Evolutionary conservation across 2,797 vertebrate species (phyloP).

Genomic region (Kryptolebias ocellatus): DNA sequence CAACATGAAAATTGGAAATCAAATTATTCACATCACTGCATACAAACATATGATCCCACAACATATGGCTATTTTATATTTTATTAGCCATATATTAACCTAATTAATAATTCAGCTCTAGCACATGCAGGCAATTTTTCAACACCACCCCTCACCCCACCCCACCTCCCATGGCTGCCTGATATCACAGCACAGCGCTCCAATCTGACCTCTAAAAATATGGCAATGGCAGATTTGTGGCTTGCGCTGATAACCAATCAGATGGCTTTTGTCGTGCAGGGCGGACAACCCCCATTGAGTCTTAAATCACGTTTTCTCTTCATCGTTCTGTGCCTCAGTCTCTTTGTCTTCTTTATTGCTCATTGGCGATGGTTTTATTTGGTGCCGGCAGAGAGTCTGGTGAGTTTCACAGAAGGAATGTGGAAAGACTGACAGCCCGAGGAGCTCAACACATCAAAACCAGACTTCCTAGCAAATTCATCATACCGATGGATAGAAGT

Average conservation of each 20-base stretch:
- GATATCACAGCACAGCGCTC: conserved; percentile 52
- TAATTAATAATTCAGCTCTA: not conserved
- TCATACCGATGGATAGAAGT: not conserved
- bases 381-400: conserved; percentile 52
- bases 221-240: conserved; percentile 69
- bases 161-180: conserved; percentile 15
- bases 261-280: conserved; percentile 61
- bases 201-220: conserved; percentile 80
- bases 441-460: conserved; percentile 28
- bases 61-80: not conserved
- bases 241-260: conserved; percentile 73
- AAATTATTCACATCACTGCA: not conserved
- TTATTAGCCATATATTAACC: not conserved
- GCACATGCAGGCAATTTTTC: conserved; percentile 5
- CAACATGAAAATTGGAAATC: too few species aligned
- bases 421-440: conserved; percentile 40
- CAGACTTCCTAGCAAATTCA: conserved; percentile 21
- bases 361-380: conserved; percentile 66
- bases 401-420: conserved; percentile 34
- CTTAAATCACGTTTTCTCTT: conserved; percentile 71
- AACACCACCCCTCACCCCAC: not conserved
- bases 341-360: conserved; percentile 66
- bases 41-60: not conserved
- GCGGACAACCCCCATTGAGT: conserved; percentile 49
- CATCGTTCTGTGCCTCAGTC: conserved; percentile 54